phyloP scores from a whole-genome alignment of 2,113 vertebrate species.

The Vulpes ferrilata region DNA sequence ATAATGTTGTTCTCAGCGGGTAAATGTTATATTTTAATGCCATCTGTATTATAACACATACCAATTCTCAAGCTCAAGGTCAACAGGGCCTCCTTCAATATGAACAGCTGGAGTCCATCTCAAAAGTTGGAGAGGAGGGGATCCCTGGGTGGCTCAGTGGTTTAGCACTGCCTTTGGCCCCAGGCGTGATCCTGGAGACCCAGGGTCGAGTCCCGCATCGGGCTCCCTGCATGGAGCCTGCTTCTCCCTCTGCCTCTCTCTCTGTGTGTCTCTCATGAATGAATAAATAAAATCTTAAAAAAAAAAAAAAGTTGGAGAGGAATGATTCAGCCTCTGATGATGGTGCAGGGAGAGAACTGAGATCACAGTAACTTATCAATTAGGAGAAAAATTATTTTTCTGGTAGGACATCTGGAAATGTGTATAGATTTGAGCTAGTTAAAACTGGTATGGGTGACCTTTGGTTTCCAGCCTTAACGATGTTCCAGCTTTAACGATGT shows the following conservation, averaged over 20 bases:
- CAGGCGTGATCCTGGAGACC: no score
- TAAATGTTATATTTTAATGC: slow-evolving; percentile 86
- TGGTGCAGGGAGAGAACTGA: slow-evolving; percentile 59
- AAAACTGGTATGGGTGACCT: neutral
- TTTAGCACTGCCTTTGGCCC: no score
- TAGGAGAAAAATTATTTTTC: slow-evolving; percentile 69
- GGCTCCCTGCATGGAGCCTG: no score
- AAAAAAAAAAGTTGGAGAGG: slow-evolving; percentile 51
- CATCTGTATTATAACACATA: slow-evolving; percentile 58
- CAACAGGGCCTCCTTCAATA: slow-evolving; percentile 62
- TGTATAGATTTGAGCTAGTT: neutral
- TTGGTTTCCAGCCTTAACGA: slow-evolving; percentile 29
- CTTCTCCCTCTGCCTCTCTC: no score
- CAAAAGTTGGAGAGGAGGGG: slow-evolving; percentile 64
- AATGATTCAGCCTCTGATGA: slow-evolving; percentile 72
- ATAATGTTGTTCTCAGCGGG: slow-evolving; percentile 86
- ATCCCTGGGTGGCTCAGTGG: no score
- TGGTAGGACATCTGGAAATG: neutral
- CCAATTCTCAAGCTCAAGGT: slow-evolving; percentile 77
- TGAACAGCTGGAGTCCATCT: slow-evolving; percentile 66
- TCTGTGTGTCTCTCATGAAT: no score
- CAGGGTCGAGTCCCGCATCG: no score
- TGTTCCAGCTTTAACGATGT: neutral
- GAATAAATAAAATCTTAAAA: no score
- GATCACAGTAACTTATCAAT: slow-evolving; percentile 59